Evolutionary conservation across 2,797 vertebrate species (phyloP), one percentile per base, ranked within the genome.

Genomic region (Sebastes umbrosus): DNA sequence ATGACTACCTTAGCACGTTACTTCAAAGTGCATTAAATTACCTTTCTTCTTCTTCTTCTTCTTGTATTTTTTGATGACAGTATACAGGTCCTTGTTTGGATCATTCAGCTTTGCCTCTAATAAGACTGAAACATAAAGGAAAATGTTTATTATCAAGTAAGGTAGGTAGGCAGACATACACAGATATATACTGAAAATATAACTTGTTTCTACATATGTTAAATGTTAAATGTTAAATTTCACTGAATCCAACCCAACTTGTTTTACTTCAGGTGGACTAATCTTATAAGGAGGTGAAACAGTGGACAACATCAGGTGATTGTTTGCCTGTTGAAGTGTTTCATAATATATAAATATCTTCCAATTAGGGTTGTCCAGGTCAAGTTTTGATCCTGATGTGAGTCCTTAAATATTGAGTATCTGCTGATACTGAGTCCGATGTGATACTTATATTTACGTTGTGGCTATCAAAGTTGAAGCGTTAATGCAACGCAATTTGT

Each of bases 51-150:
- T 32, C 13, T 65, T 12, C 36, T 39, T 39, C 36, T 39, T 39
- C 13, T 39, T 39, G 36, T 14, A 39, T 13, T 39, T 39, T 39
- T 39, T 14, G 13, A 39, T 3, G 36, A 39, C 36, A 39, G 36
- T 0, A 5, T n/a, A 14, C n/a, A 32, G 2, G 55, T 0, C 0
- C 7, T 29, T 71, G 10, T 52, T 46, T 22, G 29, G 22, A 6
- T 54, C 25, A 14, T 2, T 68, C 57, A 64, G 22, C 24, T 58
- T 69, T 0, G 39, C 16, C 18, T 64, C 0, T 8, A 58, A 31
- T 69, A 77, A 24, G 3, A 77, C 75, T 69, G 65, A 68, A 69
- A 69, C 11, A 69, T 43, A 6, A 54, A n/a, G 27, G 4, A 20
- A 3, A 36, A 46, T 5, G 1, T 46, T 32, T 16, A 31, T 60